Conservation (phyloP, 2,113 vertebrate genomes). For the Diphyllodes magnificus region DNA sequence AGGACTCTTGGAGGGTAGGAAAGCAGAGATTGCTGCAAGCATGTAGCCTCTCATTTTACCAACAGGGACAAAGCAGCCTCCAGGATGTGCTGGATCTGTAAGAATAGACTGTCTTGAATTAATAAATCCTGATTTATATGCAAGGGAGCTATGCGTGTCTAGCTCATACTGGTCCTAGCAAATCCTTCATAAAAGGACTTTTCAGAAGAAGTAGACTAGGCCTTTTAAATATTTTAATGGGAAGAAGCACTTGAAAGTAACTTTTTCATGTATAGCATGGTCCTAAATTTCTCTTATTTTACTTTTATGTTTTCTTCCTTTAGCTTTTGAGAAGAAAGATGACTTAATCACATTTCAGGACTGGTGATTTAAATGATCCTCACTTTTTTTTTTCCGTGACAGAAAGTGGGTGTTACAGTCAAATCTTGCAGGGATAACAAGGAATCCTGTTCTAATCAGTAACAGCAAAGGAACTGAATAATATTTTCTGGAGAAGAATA, state of each 20-base stretch:
- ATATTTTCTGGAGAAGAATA: background rate
- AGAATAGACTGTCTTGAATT: background rate
- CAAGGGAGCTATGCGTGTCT: background rate
- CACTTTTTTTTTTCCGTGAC: background rate
- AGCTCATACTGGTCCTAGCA: background rate
- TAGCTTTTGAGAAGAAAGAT: background rate
- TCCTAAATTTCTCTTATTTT: background rate
- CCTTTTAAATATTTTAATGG: background rate
- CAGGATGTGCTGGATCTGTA: background rate
- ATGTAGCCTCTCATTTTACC: background rate
- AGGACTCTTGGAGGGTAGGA: background rate
- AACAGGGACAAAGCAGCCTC: background rate
- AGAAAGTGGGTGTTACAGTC: background rate
- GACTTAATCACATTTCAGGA: background rate
- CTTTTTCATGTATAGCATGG: background rate
- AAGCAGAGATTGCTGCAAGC: background rate
- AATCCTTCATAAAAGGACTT: background rate
- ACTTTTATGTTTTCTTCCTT: background rate
- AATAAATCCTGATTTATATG: conserved; percentile 1
- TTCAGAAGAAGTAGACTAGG: background rate
- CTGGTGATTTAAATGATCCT: background rate
- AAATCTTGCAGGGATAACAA: background rate
- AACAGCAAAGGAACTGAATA: background rate
- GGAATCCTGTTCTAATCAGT: background rate
- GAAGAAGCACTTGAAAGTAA: background rate